Base-by-base conservation (phyloP, 2,888 invertebrate species). In the Sepioteuthis lessoniana region DNA sequence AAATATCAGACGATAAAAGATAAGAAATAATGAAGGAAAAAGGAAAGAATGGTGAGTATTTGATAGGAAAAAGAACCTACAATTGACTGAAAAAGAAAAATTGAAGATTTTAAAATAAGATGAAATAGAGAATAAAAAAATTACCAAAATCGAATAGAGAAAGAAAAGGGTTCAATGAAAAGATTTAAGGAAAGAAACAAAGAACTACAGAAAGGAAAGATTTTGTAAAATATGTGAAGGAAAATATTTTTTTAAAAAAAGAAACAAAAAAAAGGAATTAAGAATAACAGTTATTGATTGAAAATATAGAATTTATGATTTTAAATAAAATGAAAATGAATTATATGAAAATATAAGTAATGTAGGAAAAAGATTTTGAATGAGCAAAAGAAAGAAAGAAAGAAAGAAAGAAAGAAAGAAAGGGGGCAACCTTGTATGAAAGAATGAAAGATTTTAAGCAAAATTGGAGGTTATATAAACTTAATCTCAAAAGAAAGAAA, bases 261-360 rank as follows among this genome's bases (percentile, higher is more conserved):
- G n/a, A n/a, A 16, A 13, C 1, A n/a, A 76, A 2, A 19, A 35
- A 35, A 35, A 35, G 3, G 0, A n/a, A n/a, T 16, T 13, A 35
- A 16, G 10, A 76, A 13, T 7, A n/a, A n/a, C 0, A 55, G 0
- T 7, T 21, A 25, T 3, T 7, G n/a, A 10, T 2, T 0, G n/a
- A 4, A 35, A 76, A 55, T 21, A 21, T 28, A 25, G 21, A 55
- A 55, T 55, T 0, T 19, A 28, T 28, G 28, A 55, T 25, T 21
- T 55, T 55, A 25, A 55, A 25, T 55, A 4, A 55, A 4, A 8
- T 3, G 0, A 35, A 1, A 76, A n/a, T 8, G 16, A 42, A 42
- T 42, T 42, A 42, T 42, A 42, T 42, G 7, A 42, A 42, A 42
- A 42, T 42, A 42, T 42, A 7, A 42, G 42, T 42, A 42, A 42